Conservation (phyloP, 2,888 invertebrate species). For the Parapristionchus giblindavisi region DNA sequence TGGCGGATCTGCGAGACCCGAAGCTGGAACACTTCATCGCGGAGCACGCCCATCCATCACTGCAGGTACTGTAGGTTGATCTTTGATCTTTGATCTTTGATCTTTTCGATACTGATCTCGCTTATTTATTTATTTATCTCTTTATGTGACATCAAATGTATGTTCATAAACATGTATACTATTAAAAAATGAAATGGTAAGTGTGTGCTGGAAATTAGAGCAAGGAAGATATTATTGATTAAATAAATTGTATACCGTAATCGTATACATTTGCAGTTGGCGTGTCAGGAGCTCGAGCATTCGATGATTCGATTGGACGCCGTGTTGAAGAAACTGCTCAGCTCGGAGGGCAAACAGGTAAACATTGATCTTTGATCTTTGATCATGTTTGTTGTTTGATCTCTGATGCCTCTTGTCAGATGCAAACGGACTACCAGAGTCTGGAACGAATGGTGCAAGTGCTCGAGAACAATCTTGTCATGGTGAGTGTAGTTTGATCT, state of each 20-base stretch:
- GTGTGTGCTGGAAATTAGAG: no score
- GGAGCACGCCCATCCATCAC: conserved; percentile 69
- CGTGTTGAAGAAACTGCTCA: conserved; percentile 58
- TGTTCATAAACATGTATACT: no score
- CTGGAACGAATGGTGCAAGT: conserved; percentile 54
- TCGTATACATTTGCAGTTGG: conserved; percentile 47
- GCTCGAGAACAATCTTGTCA: conserved; percentile 75
- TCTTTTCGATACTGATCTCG: no score
- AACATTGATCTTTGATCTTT: no score
- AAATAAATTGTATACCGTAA: no score
- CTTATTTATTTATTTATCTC: no score
- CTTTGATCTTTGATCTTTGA: no score
- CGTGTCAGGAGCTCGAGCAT: conserved; percentile 60
- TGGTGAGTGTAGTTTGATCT: conserved; percentile 78
- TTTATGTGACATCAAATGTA: no score
- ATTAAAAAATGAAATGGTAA: no score
- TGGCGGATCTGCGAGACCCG: conserved; percentile 55
- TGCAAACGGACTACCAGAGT: conserved; percentile 63
- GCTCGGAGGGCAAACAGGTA: conserved; percentile 57
- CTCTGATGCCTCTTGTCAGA: conserved; percentile 2
- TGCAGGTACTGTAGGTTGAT: no score
- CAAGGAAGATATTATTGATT: no score
- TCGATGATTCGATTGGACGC: conserved; percentile 60
- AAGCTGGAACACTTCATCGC: conserved; percentile 66
- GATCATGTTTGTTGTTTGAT: no score